Percentiles rank a stretch among this genome's conserved stretches.
Conservation (phyloP, 1,140 invertebrate species). For the Calosoma granatense region DNA sequence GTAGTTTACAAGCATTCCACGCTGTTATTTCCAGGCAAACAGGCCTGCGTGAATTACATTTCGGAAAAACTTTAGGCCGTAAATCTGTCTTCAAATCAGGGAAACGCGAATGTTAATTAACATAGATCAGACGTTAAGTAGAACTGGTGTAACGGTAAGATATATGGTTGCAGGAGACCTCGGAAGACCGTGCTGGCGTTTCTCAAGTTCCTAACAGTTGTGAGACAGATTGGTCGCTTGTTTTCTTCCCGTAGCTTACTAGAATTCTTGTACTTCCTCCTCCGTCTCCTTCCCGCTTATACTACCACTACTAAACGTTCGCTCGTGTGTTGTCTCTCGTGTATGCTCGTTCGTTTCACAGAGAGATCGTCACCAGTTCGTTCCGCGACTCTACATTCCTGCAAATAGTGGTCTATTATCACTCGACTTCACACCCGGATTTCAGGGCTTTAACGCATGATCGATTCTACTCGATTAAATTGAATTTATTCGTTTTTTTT, state of each 20-base stretch:
- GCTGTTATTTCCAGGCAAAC: no score
- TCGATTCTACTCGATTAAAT: neutral
- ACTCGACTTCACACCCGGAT: neutral
- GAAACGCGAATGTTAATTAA: constrained; percentile 2
- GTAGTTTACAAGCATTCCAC: no score
- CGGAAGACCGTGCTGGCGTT: no score
- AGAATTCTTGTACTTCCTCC: neutral
- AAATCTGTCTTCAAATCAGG: constrained; percentile 8
- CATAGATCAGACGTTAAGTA: constrained; percentile 6
- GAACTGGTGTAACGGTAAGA: neutral
- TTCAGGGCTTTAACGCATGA: neutral
- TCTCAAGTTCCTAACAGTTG: neutral
- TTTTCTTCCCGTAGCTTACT: neutral
- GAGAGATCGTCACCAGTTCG: no score
- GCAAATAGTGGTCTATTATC: neutral
- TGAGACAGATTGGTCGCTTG: neutral
- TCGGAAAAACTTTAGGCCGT: neutral
- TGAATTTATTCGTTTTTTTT: neutral
- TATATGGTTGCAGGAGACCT: neutral
- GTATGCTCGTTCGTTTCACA: no score
- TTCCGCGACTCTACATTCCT: no score
- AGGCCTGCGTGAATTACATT: neutral
- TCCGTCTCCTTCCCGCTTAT: no score
- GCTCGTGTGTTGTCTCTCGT: no score
- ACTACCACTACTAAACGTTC: no score